Conservation (phyloP, 2,888 invertebrate species). For the Octodonta nipae region DNA sequence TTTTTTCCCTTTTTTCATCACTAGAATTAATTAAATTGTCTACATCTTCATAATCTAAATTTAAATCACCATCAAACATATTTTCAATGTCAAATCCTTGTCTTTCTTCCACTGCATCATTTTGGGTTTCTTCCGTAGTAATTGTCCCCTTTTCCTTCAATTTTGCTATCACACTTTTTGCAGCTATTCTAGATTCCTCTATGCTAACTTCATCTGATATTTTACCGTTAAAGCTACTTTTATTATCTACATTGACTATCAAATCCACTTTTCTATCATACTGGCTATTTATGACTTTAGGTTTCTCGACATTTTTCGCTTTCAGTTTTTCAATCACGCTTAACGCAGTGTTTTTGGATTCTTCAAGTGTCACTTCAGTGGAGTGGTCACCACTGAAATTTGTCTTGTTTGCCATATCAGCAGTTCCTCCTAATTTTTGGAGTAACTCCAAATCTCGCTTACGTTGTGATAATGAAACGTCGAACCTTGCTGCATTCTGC, state of each 20-base stretch:
- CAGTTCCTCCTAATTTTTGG: constrained; percentile 38
- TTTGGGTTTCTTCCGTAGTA: not conserved
- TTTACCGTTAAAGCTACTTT: constrained; percentile 12
- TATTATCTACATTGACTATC: constrained; percentile 10
- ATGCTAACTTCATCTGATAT: constrained; percentile 11
- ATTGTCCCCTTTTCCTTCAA: constrained; percentile 14
- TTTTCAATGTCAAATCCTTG: not conserved
- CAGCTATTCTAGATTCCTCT: constrained; percentile 13
- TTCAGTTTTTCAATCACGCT: constrained; percentile 22
- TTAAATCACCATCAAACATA: not conserved
- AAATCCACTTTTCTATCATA: constrained; percentile 11
- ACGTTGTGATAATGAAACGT: constrained; percentile 44
- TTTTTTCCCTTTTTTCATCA: no score
- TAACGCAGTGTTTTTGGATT: constrained; percentile 20
- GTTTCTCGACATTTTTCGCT: constrained; percentile 9
- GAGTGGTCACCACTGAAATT: constrained; percentile 19
- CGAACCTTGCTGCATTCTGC: constrained; percentile 40
- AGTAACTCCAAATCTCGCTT: constrained; percentile 50
- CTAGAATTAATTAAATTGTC: constrained; percentile 3
- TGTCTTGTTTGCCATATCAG: constrained; percentile 13
- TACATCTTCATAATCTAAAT: constrained; percentile 10
- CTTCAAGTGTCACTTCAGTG: constrained; percentile 17
- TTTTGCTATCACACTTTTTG: constrained; percentile 17
- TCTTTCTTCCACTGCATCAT: not conserved
- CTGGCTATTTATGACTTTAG: constrained; percentile 4